Conservation (phyloP, 2,113 vertebrate species). For the Myiopsitta monachus region DNA sequence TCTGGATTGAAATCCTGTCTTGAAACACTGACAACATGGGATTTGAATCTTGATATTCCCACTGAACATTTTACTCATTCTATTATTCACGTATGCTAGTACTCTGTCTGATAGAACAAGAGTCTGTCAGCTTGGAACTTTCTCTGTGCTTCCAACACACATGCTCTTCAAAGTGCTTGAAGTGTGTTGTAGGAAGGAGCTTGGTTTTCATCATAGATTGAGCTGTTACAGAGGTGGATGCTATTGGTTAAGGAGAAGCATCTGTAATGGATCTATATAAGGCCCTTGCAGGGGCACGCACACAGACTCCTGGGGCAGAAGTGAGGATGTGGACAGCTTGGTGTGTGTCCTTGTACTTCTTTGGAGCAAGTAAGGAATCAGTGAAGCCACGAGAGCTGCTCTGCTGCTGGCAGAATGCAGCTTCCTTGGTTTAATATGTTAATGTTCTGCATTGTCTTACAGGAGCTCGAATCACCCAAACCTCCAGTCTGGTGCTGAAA, state of each 20-base stretch:
- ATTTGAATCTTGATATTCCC: too few relatives aligned
- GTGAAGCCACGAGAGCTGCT: not conserved
- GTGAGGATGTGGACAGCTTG: slow-evolving; percentile 3
- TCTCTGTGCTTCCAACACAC: not conserved
- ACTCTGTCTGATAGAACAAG: not conserved
- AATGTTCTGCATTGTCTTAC: not conserved
- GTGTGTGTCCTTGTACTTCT: too few relatives aligned
- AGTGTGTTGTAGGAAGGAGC: not conserved
- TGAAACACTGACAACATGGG: too few relatives aligned
- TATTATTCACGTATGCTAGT: not conserved
- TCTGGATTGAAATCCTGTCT: too few relatives aligned
- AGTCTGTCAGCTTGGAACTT: not conserved
- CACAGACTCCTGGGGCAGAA: not conserved
- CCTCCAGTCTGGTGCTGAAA: not conserved
- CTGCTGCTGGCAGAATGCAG: not conserved
- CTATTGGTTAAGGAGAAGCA: not conserved
- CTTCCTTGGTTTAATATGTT: not conserved
- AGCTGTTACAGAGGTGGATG: not conserved
- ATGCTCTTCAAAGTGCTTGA: not conserved
- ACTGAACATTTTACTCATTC: too few relatives aligned
- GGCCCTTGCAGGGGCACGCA: not conserved
- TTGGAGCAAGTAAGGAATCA: slow-evolving; percentile 42
- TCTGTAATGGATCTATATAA: not conserved
- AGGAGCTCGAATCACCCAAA: slow-evolving; percentile 34
- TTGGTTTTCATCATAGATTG: not conserved